Evolutionary conservation across 1,140 invertebrate species (phyloP), one percentile per base, ranked within the genome.

Genomic region (Acromyrmex echinatior): DNA sequence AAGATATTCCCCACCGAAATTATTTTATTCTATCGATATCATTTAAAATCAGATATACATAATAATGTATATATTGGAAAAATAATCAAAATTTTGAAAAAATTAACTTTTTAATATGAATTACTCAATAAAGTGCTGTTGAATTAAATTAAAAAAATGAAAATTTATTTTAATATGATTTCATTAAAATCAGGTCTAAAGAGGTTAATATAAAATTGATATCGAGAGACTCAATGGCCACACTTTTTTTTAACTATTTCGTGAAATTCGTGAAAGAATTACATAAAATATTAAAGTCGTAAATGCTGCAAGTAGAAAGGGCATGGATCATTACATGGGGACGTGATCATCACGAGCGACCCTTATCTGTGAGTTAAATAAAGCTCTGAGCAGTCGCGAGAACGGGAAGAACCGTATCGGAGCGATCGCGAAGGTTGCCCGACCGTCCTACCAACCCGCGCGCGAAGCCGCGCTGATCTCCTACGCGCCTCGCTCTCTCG

Each of bases 401-500:
- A 66, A 81, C 45, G 63, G n/a, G 62, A 77, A 53, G 76, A 90
- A 65, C 25, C n/a, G 25, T 21, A 45, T 58, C 49, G 86, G 28
- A 35, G 58, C 63, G 35, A 56, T 71, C 65, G 39, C 85, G 77
- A 91, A 91, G 85, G 85, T 87, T 89, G 60, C 60, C 31, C 49
- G 71, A 39, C 28, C 70, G 81, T 28, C 62, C 71, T 88, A 74
- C 51, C 65, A 84, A 49, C 78, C 14, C 84, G 70, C 79, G 76
- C 49, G 62, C 28, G 45, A 85, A 58, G 78, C 60, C 68, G 49
- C 51, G 56, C 60, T 88, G 74, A 31, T 91, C 90, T 91, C 81
- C 90, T 91, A 91, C 88, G 86, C 88, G 87, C 78, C 66, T 88
- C 56, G 53, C 49, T 86, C 78, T 84, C 58, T 91, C 90, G 86